Conservation (phyloP, 2,113 vertebrate species). For the Scalopus aquaticus region DNA sequence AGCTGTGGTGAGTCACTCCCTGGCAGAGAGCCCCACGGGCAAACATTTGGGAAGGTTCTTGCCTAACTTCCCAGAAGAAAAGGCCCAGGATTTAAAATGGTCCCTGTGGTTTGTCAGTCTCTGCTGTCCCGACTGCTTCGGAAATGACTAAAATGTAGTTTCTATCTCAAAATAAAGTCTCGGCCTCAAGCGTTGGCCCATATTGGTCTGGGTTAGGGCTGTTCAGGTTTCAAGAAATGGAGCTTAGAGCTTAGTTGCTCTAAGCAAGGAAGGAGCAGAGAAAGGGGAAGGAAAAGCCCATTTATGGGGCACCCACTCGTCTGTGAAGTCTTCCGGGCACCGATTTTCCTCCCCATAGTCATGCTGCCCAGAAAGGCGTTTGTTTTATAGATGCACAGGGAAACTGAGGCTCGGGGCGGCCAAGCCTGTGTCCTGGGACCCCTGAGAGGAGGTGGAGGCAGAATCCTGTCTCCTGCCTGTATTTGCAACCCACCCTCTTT, state of each 20-base stretch:
- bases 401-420: neutral
- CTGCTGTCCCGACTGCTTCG: slow-evolving; percentile 65
- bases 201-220: neutral
- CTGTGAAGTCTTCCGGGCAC: neutral
- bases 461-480: neutral
- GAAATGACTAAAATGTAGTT: slow-evolving; percentile 76
- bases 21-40: slow-evolving; percentile 78
- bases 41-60: slow-evolving; percentile 83
- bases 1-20: slow-evolving; percentile 78
- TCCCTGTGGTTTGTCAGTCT: slow-evolving; percentile 77
- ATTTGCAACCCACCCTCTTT: neutral
- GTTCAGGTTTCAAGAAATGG: slow-evolving; percentile 1
- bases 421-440: neutral
- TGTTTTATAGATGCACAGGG: neutral
- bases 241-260: neutral
- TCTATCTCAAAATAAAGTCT: slow-evolving; percentile 44
- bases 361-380: neutral
- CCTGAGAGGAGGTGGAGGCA: neutral
- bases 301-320: neutral
- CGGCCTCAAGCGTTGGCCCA: neutral
- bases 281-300: neutral
- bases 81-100: slow-evolving; percentile 81
- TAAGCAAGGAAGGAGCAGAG: neutral
- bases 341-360: neutral
- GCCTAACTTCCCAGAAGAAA: slow-evolving; percentile 83